A percentile compares a stretch with the other conserved stretches of the same genome.
Evolutionary conservation across 2,797 vertebrate genomes (phyloP).

Genomic region (Tenualosa thibaudeaui): DNA sequence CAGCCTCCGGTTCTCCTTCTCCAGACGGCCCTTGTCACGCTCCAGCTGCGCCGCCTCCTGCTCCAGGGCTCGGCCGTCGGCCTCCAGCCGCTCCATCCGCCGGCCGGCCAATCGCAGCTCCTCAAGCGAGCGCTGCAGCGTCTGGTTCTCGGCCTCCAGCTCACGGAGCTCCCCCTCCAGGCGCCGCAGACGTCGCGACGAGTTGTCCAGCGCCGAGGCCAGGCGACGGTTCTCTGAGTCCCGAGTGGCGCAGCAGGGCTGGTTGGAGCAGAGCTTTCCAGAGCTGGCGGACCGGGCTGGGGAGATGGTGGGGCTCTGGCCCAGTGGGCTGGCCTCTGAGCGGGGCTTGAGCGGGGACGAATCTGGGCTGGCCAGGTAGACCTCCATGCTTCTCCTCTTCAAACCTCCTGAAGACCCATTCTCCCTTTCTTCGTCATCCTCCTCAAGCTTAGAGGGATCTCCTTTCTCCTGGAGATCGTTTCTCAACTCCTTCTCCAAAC

Average conservation of each 20-base stretch:
- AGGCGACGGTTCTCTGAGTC: conserved; percentile 88
- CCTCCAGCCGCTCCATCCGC: conserved; percentile 85
- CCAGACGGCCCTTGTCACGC: conserved; percentile 89
- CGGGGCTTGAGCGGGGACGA: conserved; percentile 57
- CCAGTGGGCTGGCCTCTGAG: conserved; percentile 68
- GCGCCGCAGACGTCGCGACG: conserved; percentile 85
- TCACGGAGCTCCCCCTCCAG: conserved; percentile 88
- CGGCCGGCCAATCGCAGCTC: conserved; percentile 85
- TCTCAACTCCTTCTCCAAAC: conserved; percentile 69
- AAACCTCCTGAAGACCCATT: conserved; percentile 50
- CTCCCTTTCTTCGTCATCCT: conserved; percentile 80
- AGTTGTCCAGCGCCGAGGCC: conserved; percentile 84
- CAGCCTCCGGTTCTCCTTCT: conserved; percentile 90
- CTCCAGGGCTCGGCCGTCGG: conserved; percentile 84
- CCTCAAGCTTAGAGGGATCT: conserved; percentile 78
- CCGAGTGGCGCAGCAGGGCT: conserved; percentile 85
- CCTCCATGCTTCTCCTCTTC: not conserved
- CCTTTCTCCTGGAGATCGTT: conserved; percentile 77
- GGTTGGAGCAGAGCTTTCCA: conserved; percentile 72
- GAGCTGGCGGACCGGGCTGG: conserved; percentile 76
- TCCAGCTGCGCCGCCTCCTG: conserved; percentile 85
- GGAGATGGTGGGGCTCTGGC: conserved; percentile 49
- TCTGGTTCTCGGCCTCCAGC: conserved; percentile 88
- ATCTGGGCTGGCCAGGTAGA: conserved; percentile 60
- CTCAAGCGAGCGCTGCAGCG: conserved; percentile 84